Evolutionary conservation across 2,888 invertebrate species (phyloP), one percentile per base, ranked within the genome.

Genomic region (Platycheirus albimanus): DNA sequence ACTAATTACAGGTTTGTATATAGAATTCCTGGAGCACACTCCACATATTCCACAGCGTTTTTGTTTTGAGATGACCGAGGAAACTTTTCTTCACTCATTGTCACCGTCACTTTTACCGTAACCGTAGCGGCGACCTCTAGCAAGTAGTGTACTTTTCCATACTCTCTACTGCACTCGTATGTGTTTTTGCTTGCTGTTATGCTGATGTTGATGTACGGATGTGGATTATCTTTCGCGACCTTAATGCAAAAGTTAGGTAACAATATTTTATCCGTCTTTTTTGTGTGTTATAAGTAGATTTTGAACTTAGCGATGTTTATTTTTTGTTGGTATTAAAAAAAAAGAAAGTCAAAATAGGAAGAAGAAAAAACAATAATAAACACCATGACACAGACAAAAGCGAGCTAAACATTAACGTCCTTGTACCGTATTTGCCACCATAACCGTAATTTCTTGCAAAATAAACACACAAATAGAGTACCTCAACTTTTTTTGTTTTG

Each of bases 1-100:
- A 89, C 89, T 89, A 89, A 89, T 89, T 89, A 88, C 87, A 87
- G 86, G 87, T 88, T 67, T 1, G 77, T 3, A 5, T 78, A 54
- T 52, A 41, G 20, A 54, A 61, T 71, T 71, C 36, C 20, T 30
- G 36, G 19, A 24, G 30, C 2, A 45, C 13, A 43, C 15, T 45
- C 30, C 30, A 17, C 7, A 15, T 30, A 17, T 49, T 20, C 38
- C 30, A 36, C 47, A 70, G n/a, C n/a, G n/a, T n/a, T n/a, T n/a
- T n/a, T n/a, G n/a, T n/a, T n/a, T n/a, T n/a, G 43, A 33, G 30
- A 47, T 38, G 36, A 49, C 28, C 30, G 4, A 41, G 24, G 38
- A 13, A 56, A 15, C 8, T 45, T 58, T 54, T 75, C 58, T 28
- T 45, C 33, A 36, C 19, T 64, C 47, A 41, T 6, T 6, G n/a